Percentiles rank a stretch among this genome's conserved stretches.
Evolutionary conservation across 2,888 invertebrate species (phyloP).

Genomic region (Lobophora halterata): DNA sequence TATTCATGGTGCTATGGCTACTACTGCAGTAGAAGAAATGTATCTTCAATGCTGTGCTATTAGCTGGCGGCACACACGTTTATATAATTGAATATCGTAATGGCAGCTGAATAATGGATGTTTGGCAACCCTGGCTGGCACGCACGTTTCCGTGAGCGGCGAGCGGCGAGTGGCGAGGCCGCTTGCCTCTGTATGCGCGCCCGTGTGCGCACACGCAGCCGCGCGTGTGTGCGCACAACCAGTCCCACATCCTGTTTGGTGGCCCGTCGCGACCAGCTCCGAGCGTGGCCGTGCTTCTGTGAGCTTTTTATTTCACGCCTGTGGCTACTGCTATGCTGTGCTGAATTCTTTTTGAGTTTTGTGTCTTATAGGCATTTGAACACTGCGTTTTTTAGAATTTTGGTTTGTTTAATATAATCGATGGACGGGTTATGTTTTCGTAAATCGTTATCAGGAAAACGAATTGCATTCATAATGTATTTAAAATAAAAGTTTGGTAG

Average conservation of each 20-base stretch:
- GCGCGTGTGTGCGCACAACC: conserved; percentile 65
- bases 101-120: conserved; percentile 28
- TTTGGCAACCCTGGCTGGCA: conserved; percentile 58
- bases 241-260: conserved; percentile 80
- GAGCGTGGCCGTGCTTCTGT: conserved; percentile 59
- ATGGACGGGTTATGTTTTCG: too few relatives aligned
- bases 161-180: conserved; percentile 69
- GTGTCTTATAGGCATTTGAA: conserved; percentile 12
- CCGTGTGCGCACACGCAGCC: conserved; percentile 34
- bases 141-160: conserved; percentile 77
- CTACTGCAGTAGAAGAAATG: too few relatives aligned
- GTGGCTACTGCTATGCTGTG: conserved; percentile 50
- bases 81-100: conserved; percentile 32
- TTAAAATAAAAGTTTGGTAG: too few relatives aligned
- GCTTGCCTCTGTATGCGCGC: conserved; percentile 55
- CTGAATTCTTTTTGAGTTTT: conserved; percentile 33
- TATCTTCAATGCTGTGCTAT: conserved; percentile 7
- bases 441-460: too few relatives aligned
- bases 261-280: conserved; percentile 67
- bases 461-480: too few relatives aligned
- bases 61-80: conserved; percentile 26
- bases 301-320: conserved; percentile 78
- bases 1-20: too few relatives aligned
- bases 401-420: neutral
- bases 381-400: conserved; percentile 6